Conservation (phyloP, 2,797 vertebrate genomes). For the Sternarchorhynchus goeldii region DNA sequence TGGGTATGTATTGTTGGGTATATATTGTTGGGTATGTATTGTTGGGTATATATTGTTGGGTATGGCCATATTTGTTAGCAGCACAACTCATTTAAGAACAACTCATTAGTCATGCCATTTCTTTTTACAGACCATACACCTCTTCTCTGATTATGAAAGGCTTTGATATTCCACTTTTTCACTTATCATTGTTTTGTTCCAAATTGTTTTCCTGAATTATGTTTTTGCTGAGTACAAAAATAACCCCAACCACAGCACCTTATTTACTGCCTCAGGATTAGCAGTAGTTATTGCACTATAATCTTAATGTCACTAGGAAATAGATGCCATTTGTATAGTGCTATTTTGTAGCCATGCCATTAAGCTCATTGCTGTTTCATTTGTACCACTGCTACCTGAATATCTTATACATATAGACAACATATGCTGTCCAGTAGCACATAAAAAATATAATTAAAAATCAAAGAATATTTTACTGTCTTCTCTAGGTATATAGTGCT, state of each 20-base stretch:
- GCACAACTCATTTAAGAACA: background rate
- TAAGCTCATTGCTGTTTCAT: background rate
- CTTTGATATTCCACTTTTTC: background rate
- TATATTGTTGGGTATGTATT: too few species aligned
- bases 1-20: too few species aligned
- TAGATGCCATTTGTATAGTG: background rate
- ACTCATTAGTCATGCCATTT: too few species aligned
- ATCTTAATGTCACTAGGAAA: conserved; percentile 1
- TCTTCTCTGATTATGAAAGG: background rate
- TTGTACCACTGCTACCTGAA: background rate
- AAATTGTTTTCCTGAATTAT: background rate
- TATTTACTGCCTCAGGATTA: background rate
- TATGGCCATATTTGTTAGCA: background rate
- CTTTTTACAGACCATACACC: background rate
- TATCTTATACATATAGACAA: background rate
- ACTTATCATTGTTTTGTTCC: background rate
- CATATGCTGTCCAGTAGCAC: background rate
- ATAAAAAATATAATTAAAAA: too few species aligned
- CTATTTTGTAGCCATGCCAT: background rate
- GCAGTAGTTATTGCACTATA: conserved; percentile 2
- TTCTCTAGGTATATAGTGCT: too few species aligned
- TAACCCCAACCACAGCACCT: background rate
- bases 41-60: too few species aligned
- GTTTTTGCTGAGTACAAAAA: background rate
- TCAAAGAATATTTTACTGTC: too few species aligned